Base-by-base conservation (phyloP, 1,140 invertebrate species). In the Leptinotarsa undecemlineata region DNA sequence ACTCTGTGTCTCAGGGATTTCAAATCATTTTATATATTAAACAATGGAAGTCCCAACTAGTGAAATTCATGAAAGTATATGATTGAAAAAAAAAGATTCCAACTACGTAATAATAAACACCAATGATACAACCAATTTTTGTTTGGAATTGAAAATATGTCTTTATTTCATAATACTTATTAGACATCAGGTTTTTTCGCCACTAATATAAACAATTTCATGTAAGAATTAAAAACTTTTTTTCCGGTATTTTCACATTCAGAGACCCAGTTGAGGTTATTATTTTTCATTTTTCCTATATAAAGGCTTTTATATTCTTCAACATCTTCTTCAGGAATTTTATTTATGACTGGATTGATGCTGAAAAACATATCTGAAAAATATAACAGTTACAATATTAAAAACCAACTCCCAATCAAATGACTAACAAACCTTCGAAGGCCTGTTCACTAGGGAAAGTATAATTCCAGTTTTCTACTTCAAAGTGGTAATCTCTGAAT, bases 271-370 rank as follows among this genome's bases (percentile, higher is more conserved):
- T 57, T 57, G 4, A 57, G n/a, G 15, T 57, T 57, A 57, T 57
- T 57, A 13, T n/a, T 15, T 57, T 57, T 57, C 51, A 57, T 57
- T n/a, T 57, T 57, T 57, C 51, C 51, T n/a, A 57, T 57, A 57
- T 57, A 57, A 17, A 57, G 51, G 14, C n/a, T 57, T 15, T 57
- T 57, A 57, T 57, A 57, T 57, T 57, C 8, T 57, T 57, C 51
- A 17, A 57, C 51, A 57, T 57, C 51, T n/a, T 57, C 14, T 14
- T 57, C 2, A n/a, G 51, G 51, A 17, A 57, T 57, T 17, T 57
- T 13, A 17, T n/a, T n/a, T 15, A 57, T 57, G n/a, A 57, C 1
- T 15, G 51, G 51, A 57, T 57, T 57, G 51, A n/a, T 57, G n/a
- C 51, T 57, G n/a, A 17, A 57, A 57, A 57, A 57, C 4, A 14